These are phyloP conservation scores for Nasalis larvatus DNA, from an alignment of 2,113 vertebrate genomes.

Conservation along the genomic window DNA sequence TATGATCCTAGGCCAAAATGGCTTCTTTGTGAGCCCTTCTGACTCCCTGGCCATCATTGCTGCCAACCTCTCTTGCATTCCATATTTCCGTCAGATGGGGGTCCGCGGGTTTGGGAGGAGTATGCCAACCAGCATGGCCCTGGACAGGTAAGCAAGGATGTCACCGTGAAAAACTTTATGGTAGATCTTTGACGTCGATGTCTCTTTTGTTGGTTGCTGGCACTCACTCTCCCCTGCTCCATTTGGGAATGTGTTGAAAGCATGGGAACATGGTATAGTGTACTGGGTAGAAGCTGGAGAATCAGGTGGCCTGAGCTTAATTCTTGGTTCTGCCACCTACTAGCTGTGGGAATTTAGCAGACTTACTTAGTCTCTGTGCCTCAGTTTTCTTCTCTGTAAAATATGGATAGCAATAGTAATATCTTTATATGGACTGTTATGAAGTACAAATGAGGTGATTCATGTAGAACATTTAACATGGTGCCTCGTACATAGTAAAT, in stretches of 20 bases:
- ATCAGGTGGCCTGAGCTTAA: background rate
- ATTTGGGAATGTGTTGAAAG: background rate
- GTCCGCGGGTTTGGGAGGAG: conserved; percentile 95
- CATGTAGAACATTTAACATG: background rate
- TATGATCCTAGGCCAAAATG: conserved; percentile 97
- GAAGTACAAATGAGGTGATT: background rate
- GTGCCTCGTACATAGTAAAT: background rate
- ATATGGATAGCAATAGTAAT: background rate
- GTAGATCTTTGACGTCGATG: background rate
- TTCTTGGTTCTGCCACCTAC: background rate
- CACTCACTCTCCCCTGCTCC: background rate
- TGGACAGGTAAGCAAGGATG: conserved; percentile 91
- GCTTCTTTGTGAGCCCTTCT: conserved; percentile 97
- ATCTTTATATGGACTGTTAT: background rate
- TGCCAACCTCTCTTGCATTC: conserved; percentile 95
- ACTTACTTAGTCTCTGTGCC: background rate
- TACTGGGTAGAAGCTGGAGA: background rate
- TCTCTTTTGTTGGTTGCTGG: background rate
- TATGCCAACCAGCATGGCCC: conserved; percentile 95
- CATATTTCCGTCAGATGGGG: conserved; percentile 95
- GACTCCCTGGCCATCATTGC: conserved; percentile 98
- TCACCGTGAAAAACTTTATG: background rate
- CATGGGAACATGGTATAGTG: background rate
- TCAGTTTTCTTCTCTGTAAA: conserved; percentile 8
- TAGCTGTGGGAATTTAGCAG: background rate